Evolutionary conservation across 2,113 vertebrate genomes (phyloP).

Genomic region (Genyomyrus donnyi): DNA sequence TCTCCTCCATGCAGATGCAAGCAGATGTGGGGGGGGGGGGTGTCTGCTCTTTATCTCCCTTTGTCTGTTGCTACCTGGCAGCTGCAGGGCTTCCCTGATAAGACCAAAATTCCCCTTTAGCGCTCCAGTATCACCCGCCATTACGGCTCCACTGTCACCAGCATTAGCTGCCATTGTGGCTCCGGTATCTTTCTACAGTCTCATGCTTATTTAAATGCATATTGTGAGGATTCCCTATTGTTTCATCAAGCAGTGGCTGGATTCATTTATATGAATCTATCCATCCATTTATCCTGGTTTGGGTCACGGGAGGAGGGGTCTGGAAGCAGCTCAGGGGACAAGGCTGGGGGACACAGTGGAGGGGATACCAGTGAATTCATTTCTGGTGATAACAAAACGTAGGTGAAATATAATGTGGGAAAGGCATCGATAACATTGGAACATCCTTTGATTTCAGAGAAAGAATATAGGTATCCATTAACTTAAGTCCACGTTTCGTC

Average conservation of each 20-base stretch:
- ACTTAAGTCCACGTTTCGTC: background rate
- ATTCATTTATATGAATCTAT: background rate
- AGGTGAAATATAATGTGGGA: background rate
- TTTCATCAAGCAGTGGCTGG: background rate
- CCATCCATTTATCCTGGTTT: background rate
- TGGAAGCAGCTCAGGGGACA: background rate
- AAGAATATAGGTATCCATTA: background rate
- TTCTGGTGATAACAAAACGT: background rate
- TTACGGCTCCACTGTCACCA: background rate
- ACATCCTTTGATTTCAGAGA: background rate
- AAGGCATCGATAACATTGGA: background rate
- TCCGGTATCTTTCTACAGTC: background rate
- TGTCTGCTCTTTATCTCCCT: background rate
- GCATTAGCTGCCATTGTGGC: background rate
- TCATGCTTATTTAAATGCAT: background rate
- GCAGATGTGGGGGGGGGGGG: background rate
- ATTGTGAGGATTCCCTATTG: background rate
- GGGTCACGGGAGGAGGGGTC: background rate
- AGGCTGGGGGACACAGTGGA: background rate
- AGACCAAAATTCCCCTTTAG: background rate
- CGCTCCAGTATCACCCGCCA: background rate
- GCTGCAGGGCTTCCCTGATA: constrained; percentile 28
- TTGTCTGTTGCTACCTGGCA: background rate
- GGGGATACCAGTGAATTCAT: background rate
- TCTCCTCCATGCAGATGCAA: background rate